These are phyloP conservation scores for Orientallactaga sibirica DNA, from an alignment of 2,797 vertebrate genomes.

Conservation along the genomic window DNA sequence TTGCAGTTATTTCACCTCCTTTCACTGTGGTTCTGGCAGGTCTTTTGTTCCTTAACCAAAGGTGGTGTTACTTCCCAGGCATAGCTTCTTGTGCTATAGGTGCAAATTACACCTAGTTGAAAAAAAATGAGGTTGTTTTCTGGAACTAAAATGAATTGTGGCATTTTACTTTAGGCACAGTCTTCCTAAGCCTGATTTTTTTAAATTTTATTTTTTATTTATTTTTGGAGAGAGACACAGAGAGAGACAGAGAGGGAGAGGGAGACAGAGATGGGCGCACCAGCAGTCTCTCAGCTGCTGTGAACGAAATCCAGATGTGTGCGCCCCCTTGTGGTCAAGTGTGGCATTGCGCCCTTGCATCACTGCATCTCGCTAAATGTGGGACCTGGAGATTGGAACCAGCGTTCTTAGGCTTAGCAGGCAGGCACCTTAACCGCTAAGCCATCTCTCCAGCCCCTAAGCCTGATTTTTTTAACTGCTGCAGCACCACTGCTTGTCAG, in stretches of 20 bases:
- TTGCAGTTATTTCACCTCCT: neutral
- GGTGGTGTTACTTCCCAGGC: constrained; percentile 63
- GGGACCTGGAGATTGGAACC: too few relatives aligned
- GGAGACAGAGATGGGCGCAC: too few relatives aligned
- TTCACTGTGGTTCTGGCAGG: constrained; percentile 66
- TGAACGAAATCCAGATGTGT: neutral
- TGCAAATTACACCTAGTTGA: neutral
- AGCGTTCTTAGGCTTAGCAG: too few relatives aligned
- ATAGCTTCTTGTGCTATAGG: constrained; percentile 59
- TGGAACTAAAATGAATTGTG: constrained; percentile 29
- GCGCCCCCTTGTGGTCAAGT: too few relatives aligned
- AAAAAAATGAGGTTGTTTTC: constrained; percentile 9
- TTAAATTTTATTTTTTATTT: too few relatives aligned
- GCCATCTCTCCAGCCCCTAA: too few relatives aligned
- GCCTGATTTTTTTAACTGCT: neutral
- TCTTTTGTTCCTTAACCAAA: constrained; percentile 65
- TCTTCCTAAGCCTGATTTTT: neutral
- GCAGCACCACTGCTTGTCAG: neutral
- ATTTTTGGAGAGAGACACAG: too few relatives aligned
- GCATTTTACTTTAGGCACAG: neutral
- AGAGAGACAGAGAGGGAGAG: too few relatives aligned
- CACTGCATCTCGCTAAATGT: too few relatives aligned
- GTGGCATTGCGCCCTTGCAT: too few relatives aligned
- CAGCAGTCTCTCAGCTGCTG: too few relatives aligned
- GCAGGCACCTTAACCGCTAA: too few relatives aligned